Conservation (phyloP, 2,888 invertebrate genomes). For the Tipula vernalis region DNA sequence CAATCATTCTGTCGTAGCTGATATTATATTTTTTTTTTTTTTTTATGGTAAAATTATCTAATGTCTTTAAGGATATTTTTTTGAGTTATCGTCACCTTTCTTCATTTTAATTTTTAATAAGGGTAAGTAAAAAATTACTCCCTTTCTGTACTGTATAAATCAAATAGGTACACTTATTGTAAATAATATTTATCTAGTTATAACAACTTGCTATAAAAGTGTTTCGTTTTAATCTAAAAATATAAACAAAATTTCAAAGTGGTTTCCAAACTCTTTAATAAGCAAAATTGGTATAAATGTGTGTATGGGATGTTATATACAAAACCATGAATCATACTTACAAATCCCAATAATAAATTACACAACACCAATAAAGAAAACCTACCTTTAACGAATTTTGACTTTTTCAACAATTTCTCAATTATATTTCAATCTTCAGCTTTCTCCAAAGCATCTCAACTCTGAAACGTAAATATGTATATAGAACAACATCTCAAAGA, state of each 20-base stretch:
- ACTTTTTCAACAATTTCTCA: neutral
- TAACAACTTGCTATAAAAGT: too few species aligned
- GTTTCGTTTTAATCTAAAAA: too few species aligned
- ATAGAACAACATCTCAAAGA: neutral
- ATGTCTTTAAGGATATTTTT: neutral
- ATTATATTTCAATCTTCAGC: neutral
- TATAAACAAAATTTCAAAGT: neutral
- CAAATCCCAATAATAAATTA: neutral
- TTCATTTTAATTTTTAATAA: neutral
- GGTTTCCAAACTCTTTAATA: neutral
- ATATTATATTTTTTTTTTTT: neutral
- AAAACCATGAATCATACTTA: neutral
- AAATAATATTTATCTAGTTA: neutral
- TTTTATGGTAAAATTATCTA: neutral
- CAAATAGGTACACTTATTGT: neutral
- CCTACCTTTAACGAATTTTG: neutral
- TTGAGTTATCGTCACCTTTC: neutral
- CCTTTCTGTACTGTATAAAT: neutral
- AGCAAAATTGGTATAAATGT: neutral
- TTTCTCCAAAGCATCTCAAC: neutral
- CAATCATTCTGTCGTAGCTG: neutral
- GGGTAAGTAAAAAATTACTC: neutral
- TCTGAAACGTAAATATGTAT: neutral
- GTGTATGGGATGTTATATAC: too few species aligned
- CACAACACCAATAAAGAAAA: neutral